Evolutionary conservation across 2,113 vertebrate genomes (phyloP).

Genomic region (Haliaeetus leucogaster): DNA sequence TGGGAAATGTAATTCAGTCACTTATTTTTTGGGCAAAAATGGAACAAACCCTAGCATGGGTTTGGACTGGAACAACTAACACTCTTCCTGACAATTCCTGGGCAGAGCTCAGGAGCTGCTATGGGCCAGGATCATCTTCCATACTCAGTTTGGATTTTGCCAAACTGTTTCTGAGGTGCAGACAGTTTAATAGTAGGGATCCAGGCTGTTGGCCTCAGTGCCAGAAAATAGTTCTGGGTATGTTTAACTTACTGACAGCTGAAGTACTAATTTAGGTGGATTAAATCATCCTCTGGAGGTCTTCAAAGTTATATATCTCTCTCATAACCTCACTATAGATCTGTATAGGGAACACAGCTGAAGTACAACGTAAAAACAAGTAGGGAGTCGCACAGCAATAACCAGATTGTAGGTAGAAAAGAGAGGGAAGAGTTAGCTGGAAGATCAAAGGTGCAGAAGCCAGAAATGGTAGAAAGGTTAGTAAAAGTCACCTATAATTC

Average conservation of each 20-base stretch:
- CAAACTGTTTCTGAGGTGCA: neutral
- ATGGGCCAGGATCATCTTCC: neutral
- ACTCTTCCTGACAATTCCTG: neutral
- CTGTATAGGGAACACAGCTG: neutral
- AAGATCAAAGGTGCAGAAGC: neutral
- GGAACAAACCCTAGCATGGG: neutral
- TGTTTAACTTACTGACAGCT: neutral
- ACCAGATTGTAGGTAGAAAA: neutral
- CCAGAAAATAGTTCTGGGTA: neutral
- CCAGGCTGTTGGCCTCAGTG: neutral
- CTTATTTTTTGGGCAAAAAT: neutral
- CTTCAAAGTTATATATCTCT: neutral
- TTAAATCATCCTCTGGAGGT: neutral
- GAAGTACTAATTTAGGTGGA: neutral
- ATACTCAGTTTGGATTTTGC: neutral
- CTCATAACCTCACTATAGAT: neutral
- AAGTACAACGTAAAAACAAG: neutral
- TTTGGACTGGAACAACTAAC: neutral
- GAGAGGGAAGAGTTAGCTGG: neutral
- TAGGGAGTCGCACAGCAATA: neutral
- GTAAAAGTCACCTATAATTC: neutral
- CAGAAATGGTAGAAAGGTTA: neutral
- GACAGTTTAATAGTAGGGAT: neutral
- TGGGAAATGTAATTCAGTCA: neutral
- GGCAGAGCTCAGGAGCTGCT: neutral